Percentiles rank a stretch among this genome's conserved stretches.
phyloP scores from a whole-genome alignment of 2,888 invertebrate genomes.

The Nymphalis urticae region DNA sequence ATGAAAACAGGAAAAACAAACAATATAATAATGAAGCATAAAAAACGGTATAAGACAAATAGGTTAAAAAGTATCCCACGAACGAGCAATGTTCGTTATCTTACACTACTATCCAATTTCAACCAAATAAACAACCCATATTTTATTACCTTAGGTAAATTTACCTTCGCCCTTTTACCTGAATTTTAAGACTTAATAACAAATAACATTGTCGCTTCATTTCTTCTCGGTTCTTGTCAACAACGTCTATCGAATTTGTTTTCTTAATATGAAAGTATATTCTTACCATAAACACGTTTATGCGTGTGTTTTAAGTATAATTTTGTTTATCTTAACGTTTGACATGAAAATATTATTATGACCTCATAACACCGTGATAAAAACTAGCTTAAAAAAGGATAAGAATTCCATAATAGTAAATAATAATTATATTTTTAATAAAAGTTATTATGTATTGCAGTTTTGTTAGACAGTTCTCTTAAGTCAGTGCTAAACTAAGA shows the following conservation, averaged over 20 bases:
- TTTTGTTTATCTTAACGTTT: neutral
- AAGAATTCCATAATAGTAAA: no score
- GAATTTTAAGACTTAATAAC: slow-evolving; percentile 15
- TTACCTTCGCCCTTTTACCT: slow-evolving; percentile 16
- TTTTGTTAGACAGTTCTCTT: no score
- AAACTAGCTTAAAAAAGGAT: no score
- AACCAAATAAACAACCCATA: slow-evolving; percentile 16
- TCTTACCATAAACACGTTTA: neutral
- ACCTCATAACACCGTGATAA: no score
- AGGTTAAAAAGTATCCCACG: slow-evolving; percentile 9
- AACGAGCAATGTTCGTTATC: slow-evolving; percentile 3
- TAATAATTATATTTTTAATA: neutral
- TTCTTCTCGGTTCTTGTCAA: slow-evolving; percentile 7
- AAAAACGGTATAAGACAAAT: neutral
- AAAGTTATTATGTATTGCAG: neutral
- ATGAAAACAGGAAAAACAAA: slow-evolving; percentile 11
- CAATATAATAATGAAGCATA: neutral
- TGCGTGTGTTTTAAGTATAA: neutral
- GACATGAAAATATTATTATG: neutral
- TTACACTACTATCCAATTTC: slow-evolving; percentile 13
- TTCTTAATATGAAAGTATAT: slow-evolving; percentile 3
- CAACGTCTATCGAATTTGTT: neutral
- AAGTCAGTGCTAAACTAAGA: no score
- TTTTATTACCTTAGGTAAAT: slow-evolving; percentile 15
- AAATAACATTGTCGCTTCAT: slow-evolving; percentile 8